Evolutionary conservation across 2,888 invertebrate species (phyloP), one percentile per base, ranked within the genome.

Genomic region (Euproctis similis): DNA sequence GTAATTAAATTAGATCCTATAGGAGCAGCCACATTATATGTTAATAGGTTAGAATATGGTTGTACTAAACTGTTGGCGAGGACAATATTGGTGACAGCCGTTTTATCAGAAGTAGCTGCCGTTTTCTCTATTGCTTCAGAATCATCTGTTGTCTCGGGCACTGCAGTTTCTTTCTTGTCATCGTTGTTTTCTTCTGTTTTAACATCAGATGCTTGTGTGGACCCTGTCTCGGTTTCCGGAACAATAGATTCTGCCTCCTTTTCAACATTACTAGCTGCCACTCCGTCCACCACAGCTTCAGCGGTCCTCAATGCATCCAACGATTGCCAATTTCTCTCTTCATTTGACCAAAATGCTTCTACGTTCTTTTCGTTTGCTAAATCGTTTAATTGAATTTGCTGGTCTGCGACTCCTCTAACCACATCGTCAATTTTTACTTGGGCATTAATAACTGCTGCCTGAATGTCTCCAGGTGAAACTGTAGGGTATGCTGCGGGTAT

Each of bases 291-390:
- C 19, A 69, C 61, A 8, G 82, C 81, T 28, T 72, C 64, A 9
- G 72, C 71, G 0, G 74, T 67, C 34, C 72, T 68, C 1, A 67
- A 31, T 5, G 75, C 76, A 27, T 75, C 72, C 0, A 77, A 25
- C 1, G 70, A 69, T 36, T 80, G 80, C 77, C 78, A 80, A 59
- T 80, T 77, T 51, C 67, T 63, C 5, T 82, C 82, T 27, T 82
- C 76, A 0, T 42, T 55, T 0, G 64, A 54, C 80, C 78, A 80
- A 53, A 65, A 61, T 8, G 44, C 46, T 20, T 63, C 58, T 2
- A 39, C 30, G 8, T 57, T 59, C 36, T 66, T 65, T 2, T 77
- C 75, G 33, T 60, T 59, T 4, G 65, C 65, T 4, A 55, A 38
- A 10, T 69, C 64, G n/a, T n/a, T n/a, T n/a, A n/a, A n/a, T n/a